Conservation (phyloP, 2,797 vertebrate genomes). For the Rhinichthys osculus region DNA sequence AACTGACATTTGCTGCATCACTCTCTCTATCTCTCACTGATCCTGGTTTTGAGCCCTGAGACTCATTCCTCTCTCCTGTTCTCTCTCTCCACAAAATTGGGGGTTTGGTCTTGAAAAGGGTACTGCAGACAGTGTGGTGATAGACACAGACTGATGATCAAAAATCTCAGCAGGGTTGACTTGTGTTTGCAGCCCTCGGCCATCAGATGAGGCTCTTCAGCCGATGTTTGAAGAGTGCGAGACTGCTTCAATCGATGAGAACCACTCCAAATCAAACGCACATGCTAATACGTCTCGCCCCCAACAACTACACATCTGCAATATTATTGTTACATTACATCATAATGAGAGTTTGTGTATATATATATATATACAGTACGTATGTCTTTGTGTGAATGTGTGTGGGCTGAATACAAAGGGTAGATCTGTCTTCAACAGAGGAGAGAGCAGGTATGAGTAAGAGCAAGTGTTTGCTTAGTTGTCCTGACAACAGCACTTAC, state of each 20-base stretch:
- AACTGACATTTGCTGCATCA: conserved; percentile 62
- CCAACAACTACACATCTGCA: conserved; percentile 9
- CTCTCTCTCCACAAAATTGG: not conserved
- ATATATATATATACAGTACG: not conserved
- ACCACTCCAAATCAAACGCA: conserved; percentile 37
- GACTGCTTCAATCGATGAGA: conserved; percentile 13
- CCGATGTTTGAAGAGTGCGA: conserved; percentile 27
- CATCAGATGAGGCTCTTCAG: conserved; percentile 71
- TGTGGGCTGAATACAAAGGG: conserved; percentile 30
- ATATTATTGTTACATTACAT: conserved; percentile 29
- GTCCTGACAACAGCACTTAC: conserved; percentile 84
- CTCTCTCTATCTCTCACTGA: conserved; percentile 22
- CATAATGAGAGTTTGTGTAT: conserved; percentile 8
- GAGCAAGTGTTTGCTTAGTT: conserved; percentile 55
- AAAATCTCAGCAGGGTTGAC: conserved; percentile 18
- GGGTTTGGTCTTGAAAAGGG: conserved; percentile 8
- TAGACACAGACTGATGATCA: conserved; percentile 16
- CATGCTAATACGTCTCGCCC: conserved; percentile 22
- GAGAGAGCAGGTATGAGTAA: conserved; percentile 53
- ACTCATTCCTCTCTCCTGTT: conserved; percentile 21
- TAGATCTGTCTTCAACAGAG: conserved; percentile 16
- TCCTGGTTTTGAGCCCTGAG: conserved; percentile 32
- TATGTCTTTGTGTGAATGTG: conserved; percentile 33
- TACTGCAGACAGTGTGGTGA: conserved; percentile 1
- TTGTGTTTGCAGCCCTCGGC: conserved; percentile 60